Evolutionary conservation across 2,113 vertebrate genomes (phyloP).

Genomic region (Nipponia nippon): DNA sequence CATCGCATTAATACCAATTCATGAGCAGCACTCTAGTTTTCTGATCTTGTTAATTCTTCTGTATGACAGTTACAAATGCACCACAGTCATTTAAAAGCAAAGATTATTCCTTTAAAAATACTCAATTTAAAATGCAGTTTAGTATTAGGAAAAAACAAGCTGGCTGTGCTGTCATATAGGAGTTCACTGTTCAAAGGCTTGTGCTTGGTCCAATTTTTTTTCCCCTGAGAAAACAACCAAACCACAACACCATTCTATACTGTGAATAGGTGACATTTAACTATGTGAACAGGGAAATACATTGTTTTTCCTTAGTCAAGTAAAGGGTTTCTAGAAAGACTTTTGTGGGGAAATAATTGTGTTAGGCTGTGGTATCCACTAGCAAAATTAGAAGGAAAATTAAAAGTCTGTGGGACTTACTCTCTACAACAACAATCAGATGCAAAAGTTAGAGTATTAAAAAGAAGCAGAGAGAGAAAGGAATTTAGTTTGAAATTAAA

Average conservation of each 20-base stretch:
- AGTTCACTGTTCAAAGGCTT: neutral
- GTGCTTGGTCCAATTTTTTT: neutral
- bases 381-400: neutral
- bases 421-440: slow-evolving; percentile 27
- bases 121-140: neutral
- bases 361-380: neutral
- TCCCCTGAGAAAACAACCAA: neutral
- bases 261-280: neutral
- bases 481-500: slow-evolving; percentile 5
- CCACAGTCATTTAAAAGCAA: neutral
- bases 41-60: neutral
- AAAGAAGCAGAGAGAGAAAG: slow-evolving; percentile 30
- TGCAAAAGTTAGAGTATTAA: slow-evolving; percentile 3
- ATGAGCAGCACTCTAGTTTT: neutral
- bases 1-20: neutral
- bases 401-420: neutral
- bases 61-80: neutral
- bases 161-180: neutral
- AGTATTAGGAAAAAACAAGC: neutral
- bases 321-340: neutral
- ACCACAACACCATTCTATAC: neutral
- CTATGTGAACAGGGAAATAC: neutral
- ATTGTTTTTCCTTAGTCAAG: neutral
- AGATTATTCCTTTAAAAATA: neutral
- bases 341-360: neutral